Conservation (phyloP, 1,140 invertebrate genomes). For the Drosophila ercepeae region DNA sequence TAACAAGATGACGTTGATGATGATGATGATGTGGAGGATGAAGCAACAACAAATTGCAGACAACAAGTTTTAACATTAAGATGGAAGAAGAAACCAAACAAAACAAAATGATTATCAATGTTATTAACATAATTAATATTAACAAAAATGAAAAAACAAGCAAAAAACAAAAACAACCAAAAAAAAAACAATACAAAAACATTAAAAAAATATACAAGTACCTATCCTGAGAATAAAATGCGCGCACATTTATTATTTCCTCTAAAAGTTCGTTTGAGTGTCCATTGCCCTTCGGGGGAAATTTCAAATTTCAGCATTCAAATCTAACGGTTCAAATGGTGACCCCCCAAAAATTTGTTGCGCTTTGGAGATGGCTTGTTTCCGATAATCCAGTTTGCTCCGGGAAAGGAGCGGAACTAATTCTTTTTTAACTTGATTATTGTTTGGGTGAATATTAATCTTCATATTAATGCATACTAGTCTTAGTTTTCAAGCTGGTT, state of each 20-base stretch:
- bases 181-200: constrained; percentile 70
- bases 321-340: background rate
- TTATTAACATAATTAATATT: constrained; percentile 82
- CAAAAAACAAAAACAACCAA: constrained; percentile 57
- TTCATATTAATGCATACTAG: background rate
- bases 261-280: constrained; percentile 71
- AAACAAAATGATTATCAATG: constrained; percentile 76
- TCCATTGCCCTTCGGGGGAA: constrained; percentile 8
- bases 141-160: constrained; percentile 61
- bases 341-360: background rate
- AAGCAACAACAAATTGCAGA: constrained; percentile 59
- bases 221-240: constrained; percentile 81
- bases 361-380: background rate
- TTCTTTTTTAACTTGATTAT: background rate
- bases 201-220: constrained; percentile 82
- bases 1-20: constrained; percentile 25
- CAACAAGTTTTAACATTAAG: constrained; percentile 77
- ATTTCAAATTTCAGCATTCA: constrained; percentile 8
- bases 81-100: constrained; percentile 43
- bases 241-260: constrained; percentile 81
- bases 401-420: background rate
- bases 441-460: background rate
- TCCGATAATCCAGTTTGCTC: background rate
- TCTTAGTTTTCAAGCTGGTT: background rate
- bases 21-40: constrained; percentile 18